phyloP scores from a whole-genome alignment of 2,797 vertebrate genomes.

The Peromyscus aztecus region DNA sequence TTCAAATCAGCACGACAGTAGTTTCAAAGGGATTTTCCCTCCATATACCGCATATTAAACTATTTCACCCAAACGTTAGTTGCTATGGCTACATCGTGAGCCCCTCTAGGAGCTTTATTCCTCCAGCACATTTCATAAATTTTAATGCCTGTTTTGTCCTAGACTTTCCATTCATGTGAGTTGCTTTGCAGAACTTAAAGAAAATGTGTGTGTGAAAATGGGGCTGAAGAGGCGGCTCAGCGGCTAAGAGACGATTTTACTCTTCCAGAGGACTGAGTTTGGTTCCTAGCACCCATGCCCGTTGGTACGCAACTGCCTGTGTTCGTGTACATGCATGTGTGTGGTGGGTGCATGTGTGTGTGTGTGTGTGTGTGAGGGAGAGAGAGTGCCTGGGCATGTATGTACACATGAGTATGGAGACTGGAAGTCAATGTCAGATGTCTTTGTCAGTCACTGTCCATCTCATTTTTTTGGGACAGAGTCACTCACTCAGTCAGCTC shows the following conservation, averaged over 20 bases:
- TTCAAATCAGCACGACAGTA: slow-evolving; percentile 57
- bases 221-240: background rate
- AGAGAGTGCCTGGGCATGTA: background rate
- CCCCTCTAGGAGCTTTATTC: slow-evolving; percentile 70
- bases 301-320: background rate
- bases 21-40: slow-evolving; percentile 69
- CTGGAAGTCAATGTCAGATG: background rate
- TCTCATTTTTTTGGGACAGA: background rate
- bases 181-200: slow-evolving; percentile 65
- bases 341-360: background rate
- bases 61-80: slow-evolving; percentile 37
- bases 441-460: background rate
- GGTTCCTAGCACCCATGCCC: background rate
- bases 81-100: slow-evolving; percentile 47
- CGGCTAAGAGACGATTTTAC: no score
- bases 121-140: slow-evolving; percentile 84
- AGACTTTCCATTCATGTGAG: slow-evolving; percentile 63
- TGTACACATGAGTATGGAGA: background rate
- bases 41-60: slow-evolving; percentile 53
- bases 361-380: no score
- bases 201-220: background rate
- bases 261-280: background rate
- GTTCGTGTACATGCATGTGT: background rate
- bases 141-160: slow-evolving; percentile 83
- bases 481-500: background rate